Evolutionary conservation across 2,888 invertebrate species (phyloP), one percentile per base, ranked within the genome.

Genomic region (Cheilosia vulpina): DNA sequence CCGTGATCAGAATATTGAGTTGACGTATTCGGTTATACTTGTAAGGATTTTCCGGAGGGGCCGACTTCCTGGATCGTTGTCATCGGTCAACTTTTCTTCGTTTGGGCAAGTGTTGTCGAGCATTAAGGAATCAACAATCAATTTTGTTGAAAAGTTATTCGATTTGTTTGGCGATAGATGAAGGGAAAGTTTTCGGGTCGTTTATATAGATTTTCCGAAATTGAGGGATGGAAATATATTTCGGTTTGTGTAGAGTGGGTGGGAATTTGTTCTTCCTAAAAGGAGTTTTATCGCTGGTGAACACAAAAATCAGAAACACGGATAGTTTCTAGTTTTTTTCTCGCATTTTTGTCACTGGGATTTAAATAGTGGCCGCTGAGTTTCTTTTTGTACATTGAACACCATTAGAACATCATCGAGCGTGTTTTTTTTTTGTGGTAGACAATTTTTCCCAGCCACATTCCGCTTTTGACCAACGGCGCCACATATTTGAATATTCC

Each of bases 1-100:
- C 27, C 85, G 81, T 85, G 85, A 85, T 73, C 71, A 27, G 72
- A 81, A 85, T 85, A 77, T 45, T 72, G 81, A 85, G 72, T 76
- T 41, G 62, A 43, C 53, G 4, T 55, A 24, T 41, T 34, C 27
- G 4, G 2, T 19, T 38, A 21, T 2, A 13, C n/a, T 57, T 50
- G n/a, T n/a, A 21, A 13, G 21, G 43, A n/a, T 68, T n/a, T n/a
- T 19, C n/a, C 19, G 27, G 24, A 4, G 24, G 27, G 6, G 27
- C 6, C 0, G 21, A 13, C 17, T 19, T 19, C 11, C 24, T 52
- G 65, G 65, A 24, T 24, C 52, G 43, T 19, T 21, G 34, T 43
- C 21, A 17, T 5, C 24, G 71, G 66, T 79, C 58, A 58, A 72
- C 50, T 31, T 45, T 57, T 17, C 47, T 3, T 11, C n/a, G 19